Evolutionary conservation across 2,888 invertebrate species (phyloP).

Genomic region (Caenorhabditis zanzibari): DNA sequence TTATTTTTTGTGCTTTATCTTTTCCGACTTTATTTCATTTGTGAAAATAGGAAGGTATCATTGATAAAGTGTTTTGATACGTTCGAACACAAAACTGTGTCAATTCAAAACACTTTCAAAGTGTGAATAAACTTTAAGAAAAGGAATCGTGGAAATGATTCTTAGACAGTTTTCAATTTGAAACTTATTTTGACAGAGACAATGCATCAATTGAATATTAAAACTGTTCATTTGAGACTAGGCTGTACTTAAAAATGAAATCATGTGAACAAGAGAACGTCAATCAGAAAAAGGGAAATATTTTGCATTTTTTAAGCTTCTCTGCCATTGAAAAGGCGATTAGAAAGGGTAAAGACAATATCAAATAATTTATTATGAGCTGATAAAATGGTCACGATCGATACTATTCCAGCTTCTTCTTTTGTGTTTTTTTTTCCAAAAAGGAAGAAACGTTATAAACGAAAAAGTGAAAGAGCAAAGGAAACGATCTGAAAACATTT

Average conservation of each 20-base stretch:
- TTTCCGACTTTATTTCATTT: neutral
- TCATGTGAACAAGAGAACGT: neutral
- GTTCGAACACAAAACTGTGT: slow-evolving; percentile 7
- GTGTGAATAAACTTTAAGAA: neutral
- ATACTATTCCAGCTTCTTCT: slow-evolving; percentile 9
- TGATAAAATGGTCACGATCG: slow-evolving; percentile 8
- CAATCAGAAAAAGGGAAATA: neutral
- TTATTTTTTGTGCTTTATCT: neutral
- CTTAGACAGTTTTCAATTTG: too few relatives aligned
- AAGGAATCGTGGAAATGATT: too few relatives aligned
- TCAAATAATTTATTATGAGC: slow-evolving; percentile 32
- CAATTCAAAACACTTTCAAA: neutral
- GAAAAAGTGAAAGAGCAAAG: slow-evolving; percentile 19
- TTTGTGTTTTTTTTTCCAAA: neutral
- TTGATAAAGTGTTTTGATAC: slow-evolving; percentile 8
- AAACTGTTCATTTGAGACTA: too few relatives aligned
- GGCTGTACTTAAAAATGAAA: slow-evolving; percentile 1
- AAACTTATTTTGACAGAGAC: too few relatives aligned
- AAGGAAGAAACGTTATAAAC: neutral
- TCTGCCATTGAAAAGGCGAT: slow-evolving; percentile 6
- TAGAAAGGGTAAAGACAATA: neutral
- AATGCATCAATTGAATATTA: too few relatives aligned
- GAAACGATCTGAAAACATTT: slow-evolving; percentile 27
- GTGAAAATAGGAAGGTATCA: neutral
- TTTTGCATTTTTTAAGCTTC: slow-evolving; percentile 10